phyloP scores from a whole-genome alignment of 2,888 invertebrate genomes.

The Neoaliturus tenellus region DNA sequence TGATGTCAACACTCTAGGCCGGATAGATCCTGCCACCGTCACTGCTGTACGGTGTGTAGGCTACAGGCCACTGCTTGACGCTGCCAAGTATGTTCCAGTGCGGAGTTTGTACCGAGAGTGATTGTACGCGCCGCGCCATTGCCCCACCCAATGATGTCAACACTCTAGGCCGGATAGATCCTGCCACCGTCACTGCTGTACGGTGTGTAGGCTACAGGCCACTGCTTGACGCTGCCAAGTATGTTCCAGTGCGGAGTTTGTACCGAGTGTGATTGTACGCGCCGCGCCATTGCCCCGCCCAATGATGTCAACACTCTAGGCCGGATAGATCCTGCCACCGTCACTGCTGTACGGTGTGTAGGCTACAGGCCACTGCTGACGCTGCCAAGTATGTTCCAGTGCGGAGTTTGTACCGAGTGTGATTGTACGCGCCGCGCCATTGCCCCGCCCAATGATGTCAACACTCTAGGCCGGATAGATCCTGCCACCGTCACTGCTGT shows the following conservation, averaged over 20 bases:
- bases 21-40: no score
- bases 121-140: background rate
- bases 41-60: no score
- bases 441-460: constrained; percentile 8
- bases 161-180: background rate
- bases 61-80: no score
- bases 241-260: no score
- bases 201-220: no score
- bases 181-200: no score
- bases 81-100: background rate
- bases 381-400: background rate
- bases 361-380: no score
- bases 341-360: no score
- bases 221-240: no score
- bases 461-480: background rate
- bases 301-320: constrained; percentile 2
- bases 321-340: no score
- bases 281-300: background rate
- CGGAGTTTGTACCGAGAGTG: background rate
- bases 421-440: background rate
- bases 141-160: constrained; percentile 2
- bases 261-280: background rate
- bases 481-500: background rate
- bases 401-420: background rate
- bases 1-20: background rate